These are phyloP conservation scores for Drosophila mauritiana DNA, from an alignment of 1,140 invertebrate genomes.

Conservation along the genomic window DNA sequence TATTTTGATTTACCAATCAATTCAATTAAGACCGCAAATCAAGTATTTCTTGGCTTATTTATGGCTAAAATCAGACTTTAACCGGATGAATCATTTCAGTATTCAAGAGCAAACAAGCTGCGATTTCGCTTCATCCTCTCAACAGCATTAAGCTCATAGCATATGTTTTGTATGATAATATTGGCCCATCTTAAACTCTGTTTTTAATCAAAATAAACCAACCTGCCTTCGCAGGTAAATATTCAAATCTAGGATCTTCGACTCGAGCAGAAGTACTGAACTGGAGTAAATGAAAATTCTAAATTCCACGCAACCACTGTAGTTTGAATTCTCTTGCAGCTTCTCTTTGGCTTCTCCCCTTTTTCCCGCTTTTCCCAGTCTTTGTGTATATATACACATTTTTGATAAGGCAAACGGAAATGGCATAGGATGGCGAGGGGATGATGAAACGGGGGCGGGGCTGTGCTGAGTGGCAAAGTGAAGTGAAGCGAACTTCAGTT, in stretches of 20 bases:
- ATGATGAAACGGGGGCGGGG: background rate
- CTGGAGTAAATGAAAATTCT: slow-evolving; percentile 8
- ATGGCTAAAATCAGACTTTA: too few species aligned
- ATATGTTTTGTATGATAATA: too few species aligned
- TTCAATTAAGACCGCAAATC: background rate
- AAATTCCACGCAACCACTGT: slow-evolving; percentile 26
- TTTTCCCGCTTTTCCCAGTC: slow-evolving; percentile 14
- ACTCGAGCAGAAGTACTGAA: background rate
- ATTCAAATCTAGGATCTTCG: too few species aligned
- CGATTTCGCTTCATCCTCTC: too few species aligned
- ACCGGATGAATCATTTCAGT: too few species aligned
- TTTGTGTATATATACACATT: slow-evolving; percentile 58
- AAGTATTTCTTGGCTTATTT: too few species aligned
- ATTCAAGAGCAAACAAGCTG: too few species aligned
- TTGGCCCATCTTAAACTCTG: too few species aligned
- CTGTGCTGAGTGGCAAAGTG: slow-evolving; percentile 62
- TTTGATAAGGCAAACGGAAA: slow-evolving; percentile 81
- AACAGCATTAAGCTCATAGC: too few species aligned
- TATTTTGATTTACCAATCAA: background rate
- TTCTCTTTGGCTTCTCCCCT: slow-evolving; percentile 4
- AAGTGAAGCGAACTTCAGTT: slow-evolving; percentile 69
- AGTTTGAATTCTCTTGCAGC: slow-evolving; percentile 24
- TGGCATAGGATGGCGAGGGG: slow-evolving; percentile 66
- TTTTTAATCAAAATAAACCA: too few species aligned
- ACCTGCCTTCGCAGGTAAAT: too few species aligned